Conservation (phyloP, 2,888 invertebrate genomes). For the Calameuta pallipes region DNA sequence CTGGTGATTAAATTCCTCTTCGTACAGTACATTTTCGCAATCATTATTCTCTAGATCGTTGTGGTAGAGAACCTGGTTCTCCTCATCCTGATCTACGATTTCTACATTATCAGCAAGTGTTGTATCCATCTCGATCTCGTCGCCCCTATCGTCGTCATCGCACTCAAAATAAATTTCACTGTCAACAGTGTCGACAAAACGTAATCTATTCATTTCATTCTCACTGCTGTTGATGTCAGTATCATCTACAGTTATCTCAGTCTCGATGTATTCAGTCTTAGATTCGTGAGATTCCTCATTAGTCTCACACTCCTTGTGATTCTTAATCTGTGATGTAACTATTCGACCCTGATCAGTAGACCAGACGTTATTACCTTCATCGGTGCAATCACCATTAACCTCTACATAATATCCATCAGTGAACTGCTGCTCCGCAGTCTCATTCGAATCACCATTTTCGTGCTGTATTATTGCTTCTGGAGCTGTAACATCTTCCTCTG, state of each 20-base stretch:
- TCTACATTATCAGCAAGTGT: slow-evolving; percentile 23
- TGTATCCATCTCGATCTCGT: slow-evolving; percentile 27
- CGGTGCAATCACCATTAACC: not conserved
- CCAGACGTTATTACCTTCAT: not conserved
- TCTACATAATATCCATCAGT: not conserved
- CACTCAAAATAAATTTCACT: slow-evolving; percentile 4
- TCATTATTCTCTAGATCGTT: slow-evolving; percentile 21
- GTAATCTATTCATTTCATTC: slow-evolving; percentile 4
- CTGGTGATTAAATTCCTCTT: not conserved
- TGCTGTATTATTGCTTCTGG: slow-evolving; percentile 42
- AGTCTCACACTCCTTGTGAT: slow-evolving; percentile 35
- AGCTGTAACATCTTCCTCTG: slow-evolving; percentile 36
- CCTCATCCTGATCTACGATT: slow-evolving; percentile 17
- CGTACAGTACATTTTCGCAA: not conserved
- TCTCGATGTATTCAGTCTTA: slow-evolving; percentile 59
- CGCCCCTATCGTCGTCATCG: not conserved
- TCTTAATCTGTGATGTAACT: slow-evolving; percentile 10
- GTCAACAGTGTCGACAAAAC: slow-evolving; percentile 20
- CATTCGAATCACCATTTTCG: slow-evolving; percentile 19
- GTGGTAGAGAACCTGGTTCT: slow-evolving; percentile 27
- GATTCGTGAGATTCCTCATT: slow-evolving; percentile 45
- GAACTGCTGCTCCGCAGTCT: not conserved
- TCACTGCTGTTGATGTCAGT: not conserved
- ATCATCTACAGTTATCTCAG: slow-evolving; percentile 43
- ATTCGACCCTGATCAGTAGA: not conserved